Conservation (phyloP, 2,888 invertebrate species). For the Callyntrura sp. region DNA sequence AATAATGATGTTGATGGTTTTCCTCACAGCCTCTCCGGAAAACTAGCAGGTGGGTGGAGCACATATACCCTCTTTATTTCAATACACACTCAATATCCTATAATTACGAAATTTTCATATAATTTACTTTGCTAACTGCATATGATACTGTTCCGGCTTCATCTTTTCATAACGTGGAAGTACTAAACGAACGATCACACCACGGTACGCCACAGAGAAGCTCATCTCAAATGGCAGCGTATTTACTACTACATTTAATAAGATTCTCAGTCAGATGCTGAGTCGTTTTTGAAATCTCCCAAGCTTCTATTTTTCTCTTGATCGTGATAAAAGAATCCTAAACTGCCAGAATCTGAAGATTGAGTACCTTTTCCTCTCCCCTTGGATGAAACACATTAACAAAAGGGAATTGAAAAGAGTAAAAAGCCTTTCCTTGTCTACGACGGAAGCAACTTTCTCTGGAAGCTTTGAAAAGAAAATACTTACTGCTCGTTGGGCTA, state of each 20-base stretch:
- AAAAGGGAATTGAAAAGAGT: not conserved
- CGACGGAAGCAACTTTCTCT: slow-evolving; percentile 10
- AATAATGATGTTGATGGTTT: slow-evolving; percentile 33
- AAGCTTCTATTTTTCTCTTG: not conserved
- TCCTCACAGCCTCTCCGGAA: slow-evolving; percentile 18
- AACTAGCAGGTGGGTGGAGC: slow-evolving; percentile 55
- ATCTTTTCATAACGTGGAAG: no score
- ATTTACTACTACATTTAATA: no score
- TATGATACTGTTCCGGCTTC: no score
- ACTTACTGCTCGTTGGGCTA: not conserved
- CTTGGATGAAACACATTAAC: slow-evolving; percentile 4
- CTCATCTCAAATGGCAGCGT: no score
- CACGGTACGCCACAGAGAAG: no score
- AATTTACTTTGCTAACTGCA: no score
- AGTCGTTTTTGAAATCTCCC: not conserved
- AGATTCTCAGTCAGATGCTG: not conserved
- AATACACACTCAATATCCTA: not conserved
- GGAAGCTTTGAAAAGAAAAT: not conserved
- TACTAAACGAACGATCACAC: no score
- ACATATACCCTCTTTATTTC: not conserved
- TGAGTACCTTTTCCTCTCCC: slow-evolving; percentile 9
- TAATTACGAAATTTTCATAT: not conserved
- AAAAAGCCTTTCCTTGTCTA: slow-evolving; percentile 39
- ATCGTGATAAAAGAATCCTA: not conserved
- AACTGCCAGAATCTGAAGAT: not conserved